Percentiles rank a stretch among this genome's conserved stretches.
These are phyloP conservation scores for Holcopasites calliopsidis DNA, from an alignment of 1,140 invertebrate genomes.

Conservation along the genomic window DNA sequence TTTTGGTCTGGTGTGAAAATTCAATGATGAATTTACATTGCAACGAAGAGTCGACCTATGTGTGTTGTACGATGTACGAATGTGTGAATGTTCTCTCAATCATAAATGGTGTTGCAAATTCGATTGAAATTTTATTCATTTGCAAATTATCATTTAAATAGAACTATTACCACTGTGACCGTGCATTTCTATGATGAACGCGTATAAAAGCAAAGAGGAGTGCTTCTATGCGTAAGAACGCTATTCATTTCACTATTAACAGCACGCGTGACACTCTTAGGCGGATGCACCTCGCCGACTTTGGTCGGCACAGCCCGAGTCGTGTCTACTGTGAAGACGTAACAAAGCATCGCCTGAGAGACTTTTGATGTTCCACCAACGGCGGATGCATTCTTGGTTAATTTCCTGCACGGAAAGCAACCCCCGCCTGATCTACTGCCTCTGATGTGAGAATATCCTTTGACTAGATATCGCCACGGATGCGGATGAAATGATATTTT, in stretches of 20 bases:
- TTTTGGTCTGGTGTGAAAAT: neutral
- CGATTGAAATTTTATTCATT: no score
- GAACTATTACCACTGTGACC: neutral
- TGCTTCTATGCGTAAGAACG: neutral
- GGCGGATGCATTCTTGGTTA: slow-evolving; percentile 27
- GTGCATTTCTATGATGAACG: neutral
- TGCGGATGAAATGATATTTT: neutral
- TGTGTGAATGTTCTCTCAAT: no score
- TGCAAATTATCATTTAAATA: no score
- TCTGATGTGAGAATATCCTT: neutral
- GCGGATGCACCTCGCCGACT: slow-evolving; percentile 15
- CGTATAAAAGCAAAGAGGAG: neutral
- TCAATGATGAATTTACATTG: neutral
- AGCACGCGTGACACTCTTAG: neutral
- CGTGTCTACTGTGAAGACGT: slow-evolving; percentile 17
- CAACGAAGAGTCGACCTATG: neutral
- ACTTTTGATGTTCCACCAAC: neutral
- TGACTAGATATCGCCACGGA: neutral
- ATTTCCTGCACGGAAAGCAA: slow-evolving; percentile 21
- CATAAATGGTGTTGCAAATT: no score
- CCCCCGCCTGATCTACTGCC: neutral
- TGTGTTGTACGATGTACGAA: no score
- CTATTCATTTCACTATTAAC: slow-evolving; percentile 20
- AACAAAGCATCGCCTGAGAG: slow-evolving; percentile 20
- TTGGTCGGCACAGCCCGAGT: neutral